Percentiles rank a stretch among this genome's conserved stretches.
phyloP scores from a whole-genome alignment of 2,888 invertebrate genomes.

The Dyspetes luteomarginatus region DNA sequence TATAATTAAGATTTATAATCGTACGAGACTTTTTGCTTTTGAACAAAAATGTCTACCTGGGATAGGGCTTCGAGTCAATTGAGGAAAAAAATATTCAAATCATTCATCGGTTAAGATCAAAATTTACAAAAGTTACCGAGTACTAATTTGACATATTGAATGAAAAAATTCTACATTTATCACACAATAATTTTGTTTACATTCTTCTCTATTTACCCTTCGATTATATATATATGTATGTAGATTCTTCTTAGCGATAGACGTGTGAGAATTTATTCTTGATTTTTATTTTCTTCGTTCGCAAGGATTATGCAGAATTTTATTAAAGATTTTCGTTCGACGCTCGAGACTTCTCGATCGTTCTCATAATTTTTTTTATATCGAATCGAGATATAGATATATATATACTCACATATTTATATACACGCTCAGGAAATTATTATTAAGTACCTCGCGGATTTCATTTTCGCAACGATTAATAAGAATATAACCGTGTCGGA shows the following conservation, averaged over 20 bases:
- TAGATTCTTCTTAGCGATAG: not conserved
- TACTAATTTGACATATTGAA: too few relatives aligned
- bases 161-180: too few relatives aligned
- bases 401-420: conserved; percentile 6
- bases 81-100: too few relatives aligned
- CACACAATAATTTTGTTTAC: not conserved
- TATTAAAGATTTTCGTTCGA: conserved; percentile 32
- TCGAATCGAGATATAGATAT: not conserved
- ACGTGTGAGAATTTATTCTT: not conserved
- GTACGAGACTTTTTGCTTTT: too few relatives aligned
- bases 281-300: not conserved
- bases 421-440: conserved; percentile 45
- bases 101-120: too few relatives aligned
- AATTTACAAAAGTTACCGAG: too few relatives aligned
- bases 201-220: not conserved
- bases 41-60: too few relatives aligned
- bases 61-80: too few relatives aligned
- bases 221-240: not conserved
- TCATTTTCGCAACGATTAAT: conserved; percentile 64
- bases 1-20: too few relatives aligned
- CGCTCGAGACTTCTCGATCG: conserved; percentile 34
- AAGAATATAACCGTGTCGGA: conserved; percentile 61
- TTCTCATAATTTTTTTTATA: conserved; percentile 38
- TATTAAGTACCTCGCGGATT: conserved; percentile 59
- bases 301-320: conserved; percentile 10